Evolutionary conservation across 2,113 vertebrate genomes (phyloP).

Genomic region (Danionella cerebrum): DNA sequence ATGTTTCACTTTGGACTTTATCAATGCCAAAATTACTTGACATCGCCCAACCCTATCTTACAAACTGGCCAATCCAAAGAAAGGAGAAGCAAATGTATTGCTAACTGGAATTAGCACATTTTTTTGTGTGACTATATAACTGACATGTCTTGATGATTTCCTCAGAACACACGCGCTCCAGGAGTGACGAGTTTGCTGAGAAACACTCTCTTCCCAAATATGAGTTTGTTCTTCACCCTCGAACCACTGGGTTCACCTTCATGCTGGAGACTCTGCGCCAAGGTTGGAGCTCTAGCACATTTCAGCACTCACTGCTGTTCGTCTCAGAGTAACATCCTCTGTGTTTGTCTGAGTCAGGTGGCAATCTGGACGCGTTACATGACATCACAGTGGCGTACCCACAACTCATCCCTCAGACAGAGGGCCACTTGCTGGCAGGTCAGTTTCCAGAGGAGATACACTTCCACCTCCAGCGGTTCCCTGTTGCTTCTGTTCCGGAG

Average conservation of each 20-base stretch:
- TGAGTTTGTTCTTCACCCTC: slow-evolving; percentile 86
- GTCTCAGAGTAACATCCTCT: background rate
- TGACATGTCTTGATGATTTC: background rate
- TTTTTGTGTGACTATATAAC: too few species aligned
- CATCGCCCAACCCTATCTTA: too few species aligned
- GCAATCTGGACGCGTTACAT: slow-evolving; percentile 88
- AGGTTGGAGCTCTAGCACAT: slow-evolving; percentile 68
- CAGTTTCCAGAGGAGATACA: slow-evolving; percentile 91
- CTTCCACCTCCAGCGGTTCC: slow-evolving; percentile 82
- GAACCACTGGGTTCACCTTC: slow-evolving; percentile 94
- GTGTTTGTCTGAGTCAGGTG: slow-evolving; percentile 58
- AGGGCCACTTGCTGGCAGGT: slow-evolving; percentile 82
- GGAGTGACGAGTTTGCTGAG: slow-evolving; percentile 81
- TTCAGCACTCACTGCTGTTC: too few species aligned
- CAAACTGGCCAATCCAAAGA: too few species aligned
- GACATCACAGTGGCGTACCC: slow-evolving; percentile 96
- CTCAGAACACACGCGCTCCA: slow-evolving; percentile 81
- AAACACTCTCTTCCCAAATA: slow-evolving; percentile 80
- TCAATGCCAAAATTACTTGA: too few species aligned
- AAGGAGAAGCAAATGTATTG: too few species aligned
- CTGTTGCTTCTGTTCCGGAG: slow-evolving; percentile 67
- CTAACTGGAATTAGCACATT: too few species aligned
- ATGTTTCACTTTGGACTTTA: too few species aligned
- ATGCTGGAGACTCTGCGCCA: slow-evolving; percentile 81
- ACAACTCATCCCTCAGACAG: slow-evolving; percentile 90